Base-by-base conservation (phyloP, 2,888 invertebrate genomes). In the Marasmarcha lunaedactyla region DNA sequence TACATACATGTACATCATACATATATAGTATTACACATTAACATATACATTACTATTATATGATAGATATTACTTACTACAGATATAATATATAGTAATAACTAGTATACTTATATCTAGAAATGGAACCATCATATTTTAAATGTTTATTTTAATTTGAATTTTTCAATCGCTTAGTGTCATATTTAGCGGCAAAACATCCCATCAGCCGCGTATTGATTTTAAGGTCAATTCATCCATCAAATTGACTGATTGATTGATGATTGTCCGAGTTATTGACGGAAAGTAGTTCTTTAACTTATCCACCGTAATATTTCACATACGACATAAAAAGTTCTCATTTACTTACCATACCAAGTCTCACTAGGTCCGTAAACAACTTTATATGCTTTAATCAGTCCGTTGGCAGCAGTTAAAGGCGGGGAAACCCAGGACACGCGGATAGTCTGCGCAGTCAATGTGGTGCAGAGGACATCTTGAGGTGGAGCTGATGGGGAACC, bases 351-450 rank as follows among this genome's bases (percentile, higher is more conserved):
- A 85, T 94, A 94, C 95, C 95, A 95, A 47, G 91, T 89, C 48
- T 94, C 93, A 52, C 93, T 93, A 33, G 95, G 94, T 51, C 95
- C 94, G 60, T 95, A 95, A 42, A 95, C 89, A 42, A 95, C 94
- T 76, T 97, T 96, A 84, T 97, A 98, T 10, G 97, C 97, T 68
- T 96, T 95, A 59, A 97, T 95, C 33, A 97, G 91, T 49, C 97
- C 97, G 66, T 97, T 96, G 35, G 97, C 95, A 26, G 95, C 90
- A 45, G 91, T 92, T 1, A 95, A 86, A 30, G 97, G 95, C 1
- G 97, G 97, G 0, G 96, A 95, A 0, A 93, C 91, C 97, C 97
- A 98, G 14, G 94, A 92, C 2, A 97, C 94, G 42, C 95, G 88
- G 57, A 98, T 95, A 1, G 95, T 95, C 73, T 96, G 95, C 2